A percentile compares a stretch with the other conserved stretches of the same genome.
phyloP scores from a whole-genome alignment of 2,888 invertebrate species.

The Gisinianus flammeolus region DNA sequence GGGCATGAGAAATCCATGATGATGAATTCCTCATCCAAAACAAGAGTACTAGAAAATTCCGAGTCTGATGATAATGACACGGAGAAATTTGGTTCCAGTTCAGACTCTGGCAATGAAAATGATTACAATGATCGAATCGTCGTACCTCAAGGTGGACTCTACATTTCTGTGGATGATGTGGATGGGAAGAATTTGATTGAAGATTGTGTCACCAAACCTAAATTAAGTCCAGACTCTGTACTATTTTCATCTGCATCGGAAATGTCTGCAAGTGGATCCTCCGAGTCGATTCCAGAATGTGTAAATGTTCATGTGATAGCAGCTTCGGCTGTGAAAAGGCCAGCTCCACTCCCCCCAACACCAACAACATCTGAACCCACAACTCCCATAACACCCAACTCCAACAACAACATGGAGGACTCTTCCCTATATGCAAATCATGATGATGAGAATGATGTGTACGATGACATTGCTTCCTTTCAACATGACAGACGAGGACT shows the following conservation, averaged over 20 bases:
- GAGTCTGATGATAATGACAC: slow-evolving; percentile 53
- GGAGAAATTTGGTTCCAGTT: slow-evolving; percentile 53
- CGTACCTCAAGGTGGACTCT: slow-evolving; percentile 46
- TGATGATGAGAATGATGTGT: slow-evolving; percentile 36
- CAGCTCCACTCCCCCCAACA: slow-evolving; percentile 40
- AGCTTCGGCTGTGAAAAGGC: slow-evolving; percentile 14
- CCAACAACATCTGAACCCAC: neutral
- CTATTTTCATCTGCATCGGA: slow-evolving; percentile 55
- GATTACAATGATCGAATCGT: slow-evolving; percentile 51
- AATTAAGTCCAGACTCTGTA: slow-evolving; percentile 58
- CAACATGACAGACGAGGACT: slow-evolving; percentile 33
- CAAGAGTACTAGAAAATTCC: slow-evolving; percentile 23
- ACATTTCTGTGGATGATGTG: slow-evolving; percentile 55
- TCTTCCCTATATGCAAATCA: slow-evolving; percentile 24
- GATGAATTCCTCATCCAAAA: neutral
- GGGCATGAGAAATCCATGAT: neutral
- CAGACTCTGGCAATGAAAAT: slow-evolving; percentile 58
- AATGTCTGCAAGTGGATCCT: slow-evolving; percentile 52
- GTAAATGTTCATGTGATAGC: slow-evolving; percentile 39
- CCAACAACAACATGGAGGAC: neutral
- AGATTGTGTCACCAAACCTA: slow-evolving; percentile 32
- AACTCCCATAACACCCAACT: neutral
- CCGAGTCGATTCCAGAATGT: slow-evolving; percentile 55
- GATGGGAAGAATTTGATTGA: slow-evolving; percentile 7
- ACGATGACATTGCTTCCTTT: slow-evolving; percentile 41